Evolutionary conservation across 2,113 vertebrate genomes (phyloP), one percentile per base, ranked within the genome.

Genomic region (Petrocephalus zakoni): DNA sequence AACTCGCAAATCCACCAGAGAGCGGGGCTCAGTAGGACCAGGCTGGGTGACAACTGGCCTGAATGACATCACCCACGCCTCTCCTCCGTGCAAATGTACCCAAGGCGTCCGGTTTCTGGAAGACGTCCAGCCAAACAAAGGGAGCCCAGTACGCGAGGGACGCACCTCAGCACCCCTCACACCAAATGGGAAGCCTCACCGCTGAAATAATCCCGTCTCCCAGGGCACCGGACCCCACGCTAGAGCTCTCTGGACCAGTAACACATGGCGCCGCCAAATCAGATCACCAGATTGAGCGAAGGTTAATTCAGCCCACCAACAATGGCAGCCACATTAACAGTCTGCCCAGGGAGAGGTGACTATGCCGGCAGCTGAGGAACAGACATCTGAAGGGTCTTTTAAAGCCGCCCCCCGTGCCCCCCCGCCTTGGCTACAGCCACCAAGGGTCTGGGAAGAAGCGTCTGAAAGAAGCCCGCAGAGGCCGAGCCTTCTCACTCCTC

Each of bases 311-410:
- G 86, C 85, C 58, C 22, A n/a, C 34, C 86, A 86, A 92, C 91
- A 92, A 91, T 89, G 82, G 49, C 34, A 2, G 82, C 88, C 86
- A 61, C 61, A 90, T 92, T 90, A 91, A 90, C 90, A 91, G 89
- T 92, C 90, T 47, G 25, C 42, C 58, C 88, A 90, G 89, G 89
- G 89, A 90, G 85, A 85, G 81, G 85, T 29, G 87, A 88, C 87
- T 83, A 90, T 7, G 88, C 87, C 55, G n/a, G 47, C 42, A 86
- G 51, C 88, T 49, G 10, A 86, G 83, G 86, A 90, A 90, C 58
- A 89, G 75, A 78, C 29, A n/a, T 55, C 29, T 88, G 47, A 53
- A 87, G 90, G 89, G 88, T 90, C 90, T 90, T 89, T 89, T 85
- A 89, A 85, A 85, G 47, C 58, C 47, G 25, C 84, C 64, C 51